Evolutionary conservation across 2,888 invertebrate species (phyloP), one percentile per base, ranked within the genome.

Genomic region (Eristalis tenax): DNA sequence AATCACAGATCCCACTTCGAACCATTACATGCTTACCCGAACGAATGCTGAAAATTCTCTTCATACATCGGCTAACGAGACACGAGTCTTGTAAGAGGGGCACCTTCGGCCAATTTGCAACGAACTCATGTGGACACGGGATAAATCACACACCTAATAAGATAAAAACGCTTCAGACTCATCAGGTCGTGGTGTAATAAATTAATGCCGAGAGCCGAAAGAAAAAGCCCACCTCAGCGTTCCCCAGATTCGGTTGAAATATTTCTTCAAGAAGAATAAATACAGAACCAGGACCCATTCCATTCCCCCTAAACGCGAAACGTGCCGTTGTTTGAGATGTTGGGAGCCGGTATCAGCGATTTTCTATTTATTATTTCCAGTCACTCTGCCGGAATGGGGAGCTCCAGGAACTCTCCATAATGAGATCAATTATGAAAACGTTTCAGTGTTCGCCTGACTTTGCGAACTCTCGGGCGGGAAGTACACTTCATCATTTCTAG

Each of bases 201-300:
- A 65, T 74, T 74, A 74, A 23, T 26, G 23, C 32, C 56, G 11
- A 50, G 35, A 10, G 3, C 13, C 28, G 13, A 6, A 10, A 8
- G 15, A 59, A 73, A 63, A 18, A 63, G 64, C 74, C 65, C 56
- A 73, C 38, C 13, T 73, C 43, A 73, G 63, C 64, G 35, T 32
- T 32, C 11, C 63, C 1, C n/a, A 5, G n/a, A 26, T 4, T 59
- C 23, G n/a, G n/a, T 23, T 4, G 35, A 23, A 56, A 50, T 8
- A n/a, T 32, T 18, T 64, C 35, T 28, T 64, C 23, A 35, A 23
- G n/a, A 35, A 28, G 1, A 13, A n/a, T 11, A 64, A 74, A 38
- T 28, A 61, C 8, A 8, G 15, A 11, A 23, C 15, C 8, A 8
- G 15, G 5, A 23, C 15, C 4, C 26, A 26, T 38, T 35, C n/a